Percentiles rank a stretch among this genome's conserved stretches.
These are phyloP conservation scores for Sebastes steindachneri DNA, from an alignment of 2,797 vertebrate genomes.

Conservation along the genomic window DNA sequence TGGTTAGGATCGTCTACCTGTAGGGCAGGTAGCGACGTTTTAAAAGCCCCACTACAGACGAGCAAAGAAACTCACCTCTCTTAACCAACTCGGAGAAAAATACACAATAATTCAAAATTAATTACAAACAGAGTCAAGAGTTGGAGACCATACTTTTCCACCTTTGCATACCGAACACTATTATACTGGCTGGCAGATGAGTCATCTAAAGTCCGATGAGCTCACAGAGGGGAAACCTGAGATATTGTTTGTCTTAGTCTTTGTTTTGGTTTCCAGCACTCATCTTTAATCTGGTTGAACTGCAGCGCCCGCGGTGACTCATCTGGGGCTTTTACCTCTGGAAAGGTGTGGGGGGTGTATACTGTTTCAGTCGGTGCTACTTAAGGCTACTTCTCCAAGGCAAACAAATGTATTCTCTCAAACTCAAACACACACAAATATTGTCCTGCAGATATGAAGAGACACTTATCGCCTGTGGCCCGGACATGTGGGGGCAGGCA, in stretches of 20 bases:
- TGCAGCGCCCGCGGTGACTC: constrained; percentile 25
- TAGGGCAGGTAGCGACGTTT: no score
- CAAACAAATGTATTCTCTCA: not conserved
- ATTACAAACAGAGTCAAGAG: no score
- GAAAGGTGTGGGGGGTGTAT: not conserved
- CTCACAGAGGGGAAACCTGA: constrained; percentile 4
- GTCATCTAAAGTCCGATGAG: constrained; percentile 7
- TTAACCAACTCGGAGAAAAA: no score
- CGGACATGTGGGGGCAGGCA: constrained; percentile 53
- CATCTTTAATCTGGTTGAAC: not conserved
- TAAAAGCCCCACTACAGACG: no score
- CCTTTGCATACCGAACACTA: not conserved
- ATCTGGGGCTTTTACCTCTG: constrained; percentile 29
- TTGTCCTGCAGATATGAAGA: constrained; percentile 1
- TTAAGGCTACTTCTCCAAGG: not conserved
- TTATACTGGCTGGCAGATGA: not conserved
- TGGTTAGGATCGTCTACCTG: no score
- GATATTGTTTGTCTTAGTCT: constrained; percentile 37
- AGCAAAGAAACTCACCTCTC: no score
- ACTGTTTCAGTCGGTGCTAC: not conserved
- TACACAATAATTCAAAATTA: no score
- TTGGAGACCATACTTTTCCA: not conserved
- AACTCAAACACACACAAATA: not conserved
- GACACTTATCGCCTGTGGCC: not conserved
- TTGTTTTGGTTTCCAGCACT: constrained; percentile 37